Evolutionary conservation across 2,113 vertebrate genomes (phyloP).

Genomic region (Scomber scombrus): DNA sequence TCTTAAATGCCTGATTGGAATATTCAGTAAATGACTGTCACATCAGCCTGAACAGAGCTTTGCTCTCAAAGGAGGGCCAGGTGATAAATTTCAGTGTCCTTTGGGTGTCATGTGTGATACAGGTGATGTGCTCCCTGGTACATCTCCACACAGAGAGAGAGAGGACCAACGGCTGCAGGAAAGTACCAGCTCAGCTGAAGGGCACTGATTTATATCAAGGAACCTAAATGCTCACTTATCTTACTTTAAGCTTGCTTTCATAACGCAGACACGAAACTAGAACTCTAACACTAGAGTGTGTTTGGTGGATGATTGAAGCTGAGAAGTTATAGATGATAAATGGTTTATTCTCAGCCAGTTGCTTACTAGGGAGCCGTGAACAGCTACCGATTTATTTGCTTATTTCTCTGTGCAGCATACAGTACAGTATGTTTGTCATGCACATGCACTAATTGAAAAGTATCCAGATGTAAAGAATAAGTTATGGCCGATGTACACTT

Average conservation of each 20-base stretch:
- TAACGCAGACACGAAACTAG: not conserved
- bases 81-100: slow-evolving; percentile 68
- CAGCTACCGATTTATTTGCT: not conserved
- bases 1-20: slow-evolving; percentile 19
- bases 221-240: not conserved
- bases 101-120: slow-evolving; percentile 75
- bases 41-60: slow-evolving; percentile 62
- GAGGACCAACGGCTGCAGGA: not conserved
- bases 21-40: not conserved
- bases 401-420: not conserved
- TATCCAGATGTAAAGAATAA: not conserved
- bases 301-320: slow-evolving; percentile 6
- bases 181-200: slow-evolving; percentile 19
- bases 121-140: slow-evolving; percentile 68
- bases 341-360: not conserved
- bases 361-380: not conserved
- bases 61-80: slow-evolving; percentile 77
- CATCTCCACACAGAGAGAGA: no score
- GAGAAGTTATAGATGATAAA: not conserved
- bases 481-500: not conserved
- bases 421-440: not conserved
- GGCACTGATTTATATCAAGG: not conserved
- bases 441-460: not conserved
- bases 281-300: not conserved
- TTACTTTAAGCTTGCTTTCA: not conserved